Conservation (phyloP, 2,888 invertebrate genomes). For the Cecidostiba fungosa region DNA sequence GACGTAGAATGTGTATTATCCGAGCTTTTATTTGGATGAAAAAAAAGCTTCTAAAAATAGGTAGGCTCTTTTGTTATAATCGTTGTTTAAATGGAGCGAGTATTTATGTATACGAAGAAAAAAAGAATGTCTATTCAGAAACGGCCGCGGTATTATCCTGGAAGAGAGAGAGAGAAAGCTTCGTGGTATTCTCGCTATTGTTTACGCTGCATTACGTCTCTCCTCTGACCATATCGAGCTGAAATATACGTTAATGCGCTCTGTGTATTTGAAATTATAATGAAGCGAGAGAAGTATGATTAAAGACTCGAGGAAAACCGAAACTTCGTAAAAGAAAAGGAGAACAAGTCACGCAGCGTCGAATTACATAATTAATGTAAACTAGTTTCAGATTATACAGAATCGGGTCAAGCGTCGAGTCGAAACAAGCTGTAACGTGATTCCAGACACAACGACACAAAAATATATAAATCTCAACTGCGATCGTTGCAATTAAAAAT, state of each 20-base stretch:
- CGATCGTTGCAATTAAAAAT: background rate
- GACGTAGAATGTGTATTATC: too few relatives aligned
- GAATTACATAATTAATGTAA: conserved; percentile 1
- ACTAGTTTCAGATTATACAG: background rate
- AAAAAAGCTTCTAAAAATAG: background rate
- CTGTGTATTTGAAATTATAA: background rate
- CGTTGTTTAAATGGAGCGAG: background rate
- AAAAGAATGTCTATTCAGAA: background rate
- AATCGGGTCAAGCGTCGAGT: background rate
- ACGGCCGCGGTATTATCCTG: background rate
- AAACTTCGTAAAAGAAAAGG: background rate
- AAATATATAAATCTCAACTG: background rate
- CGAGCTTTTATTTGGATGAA: too few relatives aligned
- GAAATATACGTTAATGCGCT: background rate
- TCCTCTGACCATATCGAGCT: background rate
- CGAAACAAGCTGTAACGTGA: background rate
- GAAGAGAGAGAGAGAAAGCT: background rate
- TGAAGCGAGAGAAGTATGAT: background rate
- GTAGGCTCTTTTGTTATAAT: background rate
- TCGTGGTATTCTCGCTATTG: background rate
- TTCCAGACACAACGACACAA: background rate
- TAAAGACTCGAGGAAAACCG: background rate
- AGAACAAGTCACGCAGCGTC: background rate
- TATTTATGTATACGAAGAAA: background rate
- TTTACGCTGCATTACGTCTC: background rate